phyloP scores from a whole-genome alignment of 2,113 vertebrate genomes.

The Oryzias javanicus region DNA sequence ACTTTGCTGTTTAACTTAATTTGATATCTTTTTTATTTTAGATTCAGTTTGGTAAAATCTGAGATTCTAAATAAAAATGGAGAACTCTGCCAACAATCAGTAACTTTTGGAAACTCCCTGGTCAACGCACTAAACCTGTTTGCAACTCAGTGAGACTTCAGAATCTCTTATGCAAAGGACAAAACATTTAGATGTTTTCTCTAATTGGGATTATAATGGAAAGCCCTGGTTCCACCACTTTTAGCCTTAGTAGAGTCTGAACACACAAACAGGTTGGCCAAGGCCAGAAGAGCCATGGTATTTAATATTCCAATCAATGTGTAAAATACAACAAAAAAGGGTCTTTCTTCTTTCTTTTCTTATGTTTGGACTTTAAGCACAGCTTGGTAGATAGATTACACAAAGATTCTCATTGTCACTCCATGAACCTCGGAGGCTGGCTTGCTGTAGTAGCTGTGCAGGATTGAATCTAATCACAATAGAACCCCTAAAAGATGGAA shows the following conservation, averaged over 20 bases:
- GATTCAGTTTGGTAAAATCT: no score
- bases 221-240: constrained; percentile 46
- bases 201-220: not conserved
- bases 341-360: constrained; percentile 35
- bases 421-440: constrained; percentile 43
- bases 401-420: constrained; percentile 51
- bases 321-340: constrained; percentile 48
- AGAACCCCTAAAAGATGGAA: constrained; percentile 51
- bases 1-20: no score
- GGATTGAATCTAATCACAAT: constrained; percentile 28
- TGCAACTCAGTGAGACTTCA: no score
- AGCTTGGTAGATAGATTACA: constrained; percentile 52
- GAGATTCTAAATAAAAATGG: no score
- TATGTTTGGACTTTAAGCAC: constrained; percentile 48
- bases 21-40: no score
- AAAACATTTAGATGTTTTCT: no score
- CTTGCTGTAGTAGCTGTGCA: constrained; percentile 53
- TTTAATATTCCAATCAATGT: constrained; percentile 26
- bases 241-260: constrained; percentile 40
- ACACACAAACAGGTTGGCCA: constrained; percentile 21
- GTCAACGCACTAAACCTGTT: no score
- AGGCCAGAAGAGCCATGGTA: constrained; percentile 20
- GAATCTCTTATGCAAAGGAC: no score
- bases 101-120: no score
- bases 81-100: no score